These are phyloP conservation scores for Eptatretus atami DNA, from an alignment of 2,797 vertebrate species.

Conservation along the genomic window DNA sequence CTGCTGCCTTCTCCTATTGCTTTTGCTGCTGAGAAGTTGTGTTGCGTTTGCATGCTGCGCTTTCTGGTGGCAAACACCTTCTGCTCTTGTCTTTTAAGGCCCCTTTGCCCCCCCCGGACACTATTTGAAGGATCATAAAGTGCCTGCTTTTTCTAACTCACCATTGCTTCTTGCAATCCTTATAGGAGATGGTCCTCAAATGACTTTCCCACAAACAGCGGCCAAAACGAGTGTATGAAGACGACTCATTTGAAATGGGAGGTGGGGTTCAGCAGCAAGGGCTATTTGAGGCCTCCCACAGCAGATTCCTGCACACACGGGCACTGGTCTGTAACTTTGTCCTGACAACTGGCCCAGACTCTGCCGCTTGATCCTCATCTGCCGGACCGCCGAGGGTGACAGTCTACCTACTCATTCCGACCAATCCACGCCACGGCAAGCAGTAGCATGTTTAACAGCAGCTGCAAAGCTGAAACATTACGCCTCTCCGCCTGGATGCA, in stretches of 20 bases:
- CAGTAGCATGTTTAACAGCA: conserved; percentile 16
- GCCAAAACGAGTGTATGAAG: conserved; percentile 8
- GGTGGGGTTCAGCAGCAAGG: conserved; percentile 15
- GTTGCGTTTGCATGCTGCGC: no score
- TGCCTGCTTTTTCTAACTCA: no score
- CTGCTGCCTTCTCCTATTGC: no score
- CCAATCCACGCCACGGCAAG: background rate
- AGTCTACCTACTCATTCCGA: conserved; percentile 16
- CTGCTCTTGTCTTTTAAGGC: no score
- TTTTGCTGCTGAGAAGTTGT: no score
- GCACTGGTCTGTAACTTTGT: no score
- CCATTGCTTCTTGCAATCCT: no score
- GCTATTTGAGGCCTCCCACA: background rate
- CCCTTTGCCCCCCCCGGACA: no score
- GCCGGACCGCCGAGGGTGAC: conserved; percentile 30
- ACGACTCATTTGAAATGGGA: conserved; percentile 12
- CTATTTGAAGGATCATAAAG: no score
- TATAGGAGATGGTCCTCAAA: conserved; percentile 51
- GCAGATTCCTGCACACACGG: no score
- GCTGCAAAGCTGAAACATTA: conserved; percentile 2
- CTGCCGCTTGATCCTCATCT: conserved; percentile 9
- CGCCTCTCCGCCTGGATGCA: conserved; percentile 41
- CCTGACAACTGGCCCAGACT: conserved; percentile 15
- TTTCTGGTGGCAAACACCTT: no score
- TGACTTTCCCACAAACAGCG: conserved; percentile 72